Evolutionary conservation across 2,113 vertebrate species (phyloP).

Genomic region (Gorsachius goisagi): DNA sequence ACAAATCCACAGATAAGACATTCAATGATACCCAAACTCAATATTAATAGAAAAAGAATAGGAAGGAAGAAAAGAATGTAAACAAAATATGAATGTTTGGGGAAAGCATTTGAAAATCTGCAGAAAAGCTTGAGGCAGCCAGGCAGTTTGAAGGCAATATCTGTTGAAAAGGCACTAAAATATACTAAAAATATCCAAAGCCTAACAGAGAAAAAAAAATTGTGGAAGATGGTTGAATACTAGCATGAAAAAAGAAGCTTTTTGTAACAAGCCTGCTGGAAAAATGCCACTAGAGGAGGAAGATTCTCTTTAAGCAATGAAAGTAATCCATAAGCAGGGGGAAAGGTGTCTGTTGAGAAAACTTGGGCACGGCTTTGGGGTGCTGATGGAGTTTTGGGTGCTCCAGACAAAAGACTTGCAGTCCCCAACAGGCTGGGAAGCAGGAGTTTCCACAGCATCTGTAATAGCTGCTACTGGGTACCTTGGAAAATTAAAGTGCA

Average conservation of each 20-base stretch:
- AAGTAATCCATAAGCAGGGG: background rate
- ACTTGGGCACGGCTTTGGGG: background rate
- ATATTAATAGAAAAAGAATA: background rate
- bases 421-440: background rate
- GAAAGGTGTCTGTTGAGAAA: background rate
- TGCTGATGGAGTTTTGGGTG: background rate
- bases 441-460: background rate
- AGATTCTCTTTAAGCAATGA: background rate
- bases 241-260: background rate
- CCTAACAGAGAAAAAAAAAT: background rate
- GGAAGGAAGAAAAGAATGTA: background rate
- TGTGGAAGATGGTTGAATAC: background rate
- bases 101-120: background rate
- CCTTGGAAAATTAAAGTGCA: background rate
- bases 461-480: background rate
- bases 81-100: background rate
- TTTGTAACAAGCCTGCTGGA: background rate
- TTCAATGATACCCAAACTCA: background rate
- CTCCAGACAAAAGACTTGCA: background rate
- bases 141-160: background rate
- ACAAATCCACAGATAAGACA: background rate
- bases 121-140: background rate
- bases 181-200: background rate
- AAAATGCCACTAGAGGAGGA: background rate
- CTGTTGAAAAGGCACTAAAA: background rate